phyloP scores from a whole-genome alignment of 2,797 vertebrate species.

The Fringilla coelebs region DNA sequence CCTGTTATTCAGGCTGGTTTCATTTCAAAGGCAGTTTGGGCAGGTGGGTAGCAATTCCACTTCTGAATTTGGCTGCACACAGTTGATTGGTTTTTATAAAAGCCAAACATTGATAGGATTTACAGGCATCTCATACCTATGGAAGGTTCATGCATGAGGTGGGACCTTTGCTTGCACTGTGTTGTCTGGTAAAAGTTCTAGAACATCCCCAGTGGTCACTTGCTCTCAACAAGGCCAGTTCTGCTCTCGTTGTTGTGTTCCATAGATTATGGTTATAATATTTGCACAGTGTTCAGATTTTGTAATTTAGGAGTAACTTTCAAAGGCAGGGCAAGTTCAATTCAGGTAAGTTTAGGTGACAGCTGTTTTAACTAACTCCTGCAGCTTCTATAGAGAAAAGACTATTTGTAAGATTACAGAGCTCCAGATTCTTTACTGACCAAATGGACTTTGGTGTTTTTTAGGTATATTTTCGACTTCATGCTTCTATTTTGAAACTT shows the following conservation, averaged over 20 bases:
- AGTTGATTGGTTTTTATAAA: neutral
- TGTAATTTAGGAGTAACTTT: neutral
- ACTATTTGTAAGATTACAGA: neutral
- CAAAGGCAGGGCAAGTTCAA: neutral
- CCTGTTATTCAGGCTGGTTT: neutral
- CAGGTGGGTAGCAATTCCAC: neutral
- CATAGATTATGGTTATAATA: neutral
- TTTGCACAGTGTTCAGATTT: neutral
- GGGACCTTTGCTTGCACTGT: neutral
- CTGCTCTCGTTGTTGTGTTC: neutral
- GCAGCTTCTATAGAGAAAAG: neutral
- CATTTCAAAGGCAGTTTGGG: neutral
- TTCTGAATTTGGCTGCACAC: neutral
- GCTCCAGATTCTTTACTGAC: neutral
- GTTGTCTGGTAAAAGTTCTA: neutral
- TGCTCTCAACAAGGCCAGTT: neutral
- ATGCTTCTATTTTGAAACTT: slow-evolving; percentile 94
- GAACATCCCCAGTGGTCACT: neutral
- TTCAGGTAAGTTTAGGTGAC: neutral
- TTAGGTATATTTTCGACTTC: slow-evolving; percentile 92
- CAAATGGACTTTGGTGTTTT: neutral
- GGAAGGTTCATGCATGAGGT: neutral
- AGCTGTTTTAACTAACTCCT: neutral
- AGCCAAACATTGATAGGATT: neutral
- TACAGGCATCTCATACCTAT: accelerated